phyloP scores from a whole-genome alignment of 2,797 vertebrate species.

The Thunnus albacares region DNA sequence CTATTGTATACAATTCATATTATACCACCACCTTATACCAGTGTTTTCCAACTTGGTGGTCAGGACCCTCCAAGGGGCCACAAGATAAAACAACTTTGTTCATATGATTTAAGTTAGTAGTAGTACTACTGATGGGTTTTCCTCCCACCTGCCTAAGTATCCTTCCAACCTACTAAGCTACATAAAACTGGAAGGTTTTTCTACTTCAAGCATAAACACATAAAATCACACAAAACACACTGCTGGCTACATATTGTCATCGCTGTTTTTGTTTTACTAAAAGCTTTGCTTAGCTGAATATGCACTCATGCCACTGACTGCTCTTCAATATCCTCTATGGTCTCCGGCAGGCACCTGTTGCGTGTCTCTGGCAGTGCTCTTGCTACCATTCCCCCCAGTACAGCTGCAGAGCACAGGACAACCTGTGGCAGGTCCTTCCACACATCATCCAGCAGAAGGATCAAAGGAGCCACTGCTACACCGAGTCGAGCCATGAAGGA shows the following conservation, averaged over 20 bases:
- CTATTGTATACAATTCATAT: background rate
- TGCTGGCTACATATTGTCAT: too few relatives aligned
- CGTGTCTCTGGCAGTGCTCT: constrained; percentile 88
- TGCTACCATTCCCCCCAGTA: constrained; percentile 80
- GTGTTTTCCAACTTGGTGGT: background rate
- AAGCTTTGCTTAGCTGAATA: background rate
- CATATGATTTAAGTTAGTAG: too few relatives aligned
- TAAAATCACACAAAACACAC: background rate
- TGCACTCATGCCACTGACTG: background rate
- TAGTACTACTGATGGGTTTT: background rate
- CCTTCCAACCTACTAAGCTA: background rate
- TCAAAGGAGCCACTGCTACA: constrained; percentile 79
- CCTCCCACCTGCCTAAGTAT: background rate
- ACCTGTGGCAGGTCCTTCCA: constrained; percentile 89
- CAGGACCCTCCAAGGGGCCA: too few relatives aligned
- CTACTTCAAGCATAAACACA: background rate
- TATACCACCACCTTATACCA: background rate
- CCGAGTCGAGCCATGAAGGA: constrained; percentile 81
- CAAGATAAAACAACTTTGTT: too few relatives aligned
- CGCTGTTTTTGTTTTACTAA: background rate
- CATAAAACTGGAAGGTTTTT: background rate
- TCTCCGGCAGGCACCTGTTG: constrained; percentile 87
- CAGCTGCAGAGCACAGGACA: constrained; percentile 77
- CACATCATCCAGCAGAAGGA: constrained; percentile 87
- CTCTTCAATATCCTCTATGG: constrained; percentile 90